Percentiles rank a stretch among this genome's conserved stretches.
Evolutionary conservation across 1,140 invertebrate genomes (phyloP).

Genomic region (Rhopalosiphum maidis): DNA sequence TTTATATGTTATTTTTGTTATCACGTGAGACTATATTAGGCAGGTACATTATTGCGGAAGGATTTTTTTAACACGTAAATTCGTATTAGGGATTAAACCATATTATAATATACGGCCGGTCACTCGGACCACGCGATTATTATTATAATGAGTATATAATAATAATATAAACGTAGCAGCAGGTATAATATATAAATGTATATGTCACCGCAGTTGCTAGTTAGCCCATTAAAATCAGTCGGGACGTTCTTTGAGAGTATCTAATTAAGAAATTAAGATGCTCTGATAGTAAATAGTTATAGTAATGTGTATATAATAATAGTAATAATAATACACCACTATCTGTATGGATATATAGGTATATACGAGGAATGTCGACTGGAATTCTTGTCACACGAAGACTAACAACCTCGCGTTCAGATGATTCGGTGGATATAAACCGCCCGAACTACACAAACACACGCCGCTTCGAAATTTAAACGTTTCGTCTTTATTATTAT

Average conservation of each 20-base stretch:
- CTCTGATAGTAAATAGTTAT: conserved; percentile 1
- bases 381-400: conserved; percentile 32
- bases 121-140: not conserved
- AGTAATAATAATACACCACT: not conserved
- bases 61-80: not conserved
- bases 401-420: conserved; percentile 30
- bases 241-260: conserved; percentile 33
- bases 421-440: conserved; percentile 3
- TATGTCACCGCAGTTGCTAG: not conserved
- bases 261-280: conserved; percentile 52
- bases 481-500: conserved; percentile 26
- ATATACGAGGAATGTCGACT: conserved; percentile 12
- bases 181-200: not conserved
- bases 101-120: not conserved
- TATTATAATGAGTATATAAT: not conserved
- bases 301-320: not conserved
- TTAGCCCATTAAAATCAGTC: conserved; percentile 35
- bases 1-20: not conserved
- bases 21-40: not conserved
- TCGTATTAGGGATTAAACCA: not conserved
- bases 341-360: not conserved
- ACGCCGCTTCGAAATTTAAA: conserved; percentile 13
- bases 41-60: not conserved
- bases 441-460: conserved; percentile 17
- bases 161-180: not conserved